Base-by-base conservation (phyloP, 2,888 invertebrate species). In the Melanargia galathea region DNA sequence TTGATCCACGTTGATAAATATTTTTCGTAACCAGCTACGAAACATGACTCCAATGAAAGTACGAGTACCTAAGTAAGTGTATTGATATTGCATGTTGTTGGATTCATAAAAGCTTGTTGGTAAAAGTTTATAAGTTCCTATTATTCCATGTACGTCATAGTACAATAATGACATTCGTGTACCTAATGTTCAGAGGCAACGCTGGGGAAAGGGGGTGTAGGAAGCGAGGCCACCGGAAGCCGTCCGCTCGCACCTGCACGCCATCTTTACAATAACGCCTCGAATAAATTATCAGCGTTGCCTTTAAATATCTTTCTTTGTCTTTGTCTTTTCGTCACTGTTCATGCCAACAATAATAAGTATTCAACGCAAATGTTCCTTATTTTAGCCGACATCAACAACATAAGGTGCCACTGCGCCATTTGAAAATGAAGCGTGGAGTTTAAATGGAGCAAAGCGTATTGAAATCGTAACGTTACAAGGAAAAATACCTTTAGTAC, bases 181-280 rank as follows among this genome's bases (percentile, higher is more conserved):
- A 45, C 38, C 33, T 46, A 48, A 49, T 46, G 35, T 59, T 62
- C 46, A 26, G 33, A 10, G 54, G 52, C 30, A 58, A 60, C 52
- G 38, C 51, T 40, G 55, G 45, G 40, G 46, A 30, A 55, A 52
- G 49, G 67, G 64, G 65, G 67, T 59, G 62, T 63, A 63, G 67
- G 71, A 73, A 67, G 70, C 73, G 77, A 77, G 82, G 83, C 75
- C 79, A 76, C 78, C 84, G 81, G 82, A 81, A 81, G 73, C 74
- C 71, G 64, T 70, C 74, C 71, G 68, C 75, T 76, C 75, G 71
- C 74, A 72, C 74, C 71, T 72, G 76, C 85, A 85, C 83, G 84
- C 86, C 73, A 84, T 83, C n/a, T n/a, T n/a, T 79, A 78, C 77
- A 84, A 81, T 80, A 76, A 76, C 76, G 78, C 75, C 60, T 63